Base-by-base conservation (phyloP, 1,140 invertebrate species). In the Brachionus koreanus region DNA sequence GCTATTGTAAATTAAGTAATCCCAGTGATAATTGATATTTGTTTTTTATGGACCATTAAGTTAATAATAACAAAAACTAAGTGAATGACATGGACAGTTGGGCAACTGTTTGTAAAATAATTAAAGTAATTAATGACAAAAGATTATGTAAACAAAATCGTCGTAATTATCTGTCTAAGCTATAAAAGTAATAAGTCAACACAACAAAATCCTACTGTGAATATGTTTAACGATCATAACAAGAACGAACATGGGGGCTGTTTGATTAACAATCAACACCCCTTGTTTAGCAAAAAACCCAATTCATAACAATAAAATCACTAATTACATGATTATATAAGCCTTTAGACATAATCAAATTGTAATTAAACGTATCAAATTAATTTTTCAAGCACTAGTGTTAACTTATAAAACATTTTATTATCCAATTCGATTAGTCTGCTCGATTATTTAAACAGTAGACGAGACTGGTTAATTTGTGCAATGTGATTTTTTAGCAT, bases 361-460 rank as follows among this genome's bases (percentile, higher is more conserved):
- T 37, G 35, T 69, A 37, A 69, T 69, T 69, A 69, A 37, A 37
- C 63, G 29, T 65, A 65, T 65, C 63, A 65, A 65, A 65, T 65
- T 65, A 65, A 25, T 57, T 57, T 57, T 42, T 57, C 16, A 57
- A 57, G 49, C 49, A 57, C 16, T 57, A 19, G 49, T 57, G 49
- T 57, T 57, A 57, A 57, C 49, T 25, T 57, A 57, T 57, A 57
- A 57, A 57, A 23, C 49, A 19, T 57, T 49, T 49, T 49, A 49
- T 49, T 57, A 25, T 57, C 49, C 49, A 57, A 57, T 57, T 57
- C 19, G 49, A 57, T 25, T 9, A 57, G 49, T 7, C 49, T 57
- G 49, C 19, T 57, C 9, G 49, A 23, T 57, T 57, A 57, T 57
- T 57, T 57, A 57, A 57, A 57, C 16, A 57, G 49, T 6, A 57